A percentile compares a stretch with the other conserved stretches of the same genome.
Conservation (phyloP, 2,113 vertebrate species). For the Paralichthys olivaceus region DNA sequence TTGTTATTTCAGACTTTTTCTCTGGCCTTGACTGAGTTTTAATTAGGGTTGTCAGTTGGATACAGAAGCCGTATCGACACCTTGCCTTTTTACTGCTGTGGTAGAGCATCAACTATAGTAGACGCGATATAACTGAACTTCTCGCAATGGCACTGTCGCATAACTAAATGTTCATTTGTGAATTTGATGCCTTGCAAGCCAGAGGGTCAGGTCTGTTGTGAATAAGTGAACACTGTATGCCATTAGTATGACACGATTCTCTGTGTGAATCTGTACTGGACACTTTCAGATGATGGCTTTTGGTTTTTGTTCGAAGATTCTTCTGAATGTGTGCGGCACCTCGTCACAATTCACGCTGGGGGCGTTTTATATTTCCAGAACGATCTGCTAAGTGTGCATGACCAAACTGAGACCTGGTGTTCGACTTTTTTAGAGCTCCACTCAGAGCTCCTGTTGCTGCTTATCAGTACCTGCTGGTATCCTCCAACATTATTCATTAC, state of each 20-base stretch:
- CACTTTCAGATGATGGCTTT: conserved; percentile 25
- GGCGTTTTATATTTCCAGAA: conserved; percentile 30
- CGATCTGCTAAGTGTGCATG: conserved; percentile 62
- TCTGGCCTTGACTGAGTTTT: conserved; percentile 57
- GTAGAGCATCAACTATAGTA: conserved; percentile 44
- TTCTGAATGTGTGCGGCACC: conserved; percentile 68
- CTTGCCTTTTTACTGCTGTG: conserved; percentile 68
- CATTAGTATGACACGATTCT: conserved; percentile 32
- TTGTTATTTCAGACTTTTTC: conserved; percentile 43
- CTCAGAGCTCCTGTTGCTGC: conserved; percentile 54
- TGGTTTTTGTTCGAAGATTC: conserved; percentile 24
- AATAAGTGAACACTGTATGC: conserved; percentile 44
- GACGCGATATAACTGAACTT: conserved; percentile 24
- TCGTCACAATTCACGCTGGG: conserved; percentile 47
- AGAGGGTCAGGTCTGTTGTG: conserved; percentile 33
- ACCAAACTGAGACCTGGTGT: conserved; percentile 66
- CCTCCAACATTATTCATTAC: conserved; percentile 31
- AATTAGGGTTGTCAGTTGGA: conserved; percentile 43
- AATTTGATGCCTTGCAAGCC: conserved; percentile 48
- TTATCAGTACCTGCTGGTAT: conserved; percentile 61
- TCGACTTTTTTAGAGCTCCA: conserved; percentile 39
- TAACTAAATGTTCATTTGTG: conserved; percentile 18
- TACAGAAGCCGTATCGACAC: conserved; percentile 44
- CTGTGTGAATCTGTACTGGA: conserved; percentile 49
- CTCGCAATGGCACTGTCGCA: conserved; percentile 22